Evolutionary conservation across 30 jellyfish, hydroid and myxozoan species (phyloP).

Genomic region (Sanderia malayensis): DNA sequence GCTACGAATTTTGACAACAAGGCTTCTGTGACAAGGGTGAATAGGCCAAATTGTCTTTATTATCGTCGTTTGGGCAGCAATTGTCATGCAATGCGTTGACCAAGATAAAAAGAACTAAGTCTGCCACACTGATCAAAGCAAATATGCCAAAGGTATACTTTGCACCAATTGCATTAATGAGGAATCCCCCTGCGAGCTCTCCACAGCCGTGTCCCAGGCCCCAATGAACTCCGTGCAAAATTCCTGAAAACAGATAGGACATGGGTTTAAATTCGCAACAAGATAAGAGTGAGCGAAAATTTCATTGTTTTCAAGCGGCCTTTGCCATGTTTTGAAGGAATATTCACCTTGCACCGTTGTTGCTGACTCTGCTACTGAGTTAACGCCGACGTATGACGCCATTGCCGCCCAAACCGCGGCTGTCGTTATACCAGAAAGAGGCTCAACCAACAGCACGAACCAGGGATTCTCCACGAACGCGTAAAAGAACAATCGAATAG

Average conservation of each 20-base stretch:
- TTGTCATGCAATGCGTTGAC: slow-evolving; percentile 52
- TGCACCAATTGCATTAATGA: slow-evolving; percentile 82
- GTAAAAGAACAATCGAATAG: slow-evolving; percentile 71
- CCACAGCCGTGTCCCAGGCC: slow-evolving; percentile 98
- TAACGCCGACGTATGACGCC: slow-evolving; percentile 91
- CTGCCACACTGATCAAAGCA: slow-evolving; percentile 58
- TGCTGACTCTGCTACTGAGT: slow-evolving; percentile 77
- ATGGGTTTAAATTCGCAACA: too few relatives aligned
- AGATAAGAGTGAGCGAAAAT: too few relatives aligned
- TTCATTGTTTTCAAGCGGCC: too few relatives aligned
- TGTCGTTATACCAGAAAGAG: slow-evolving; percentile 92
- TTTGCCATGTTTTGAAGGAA: too few relatives aligned
- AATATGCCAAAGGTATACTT: slow-evolving; percentile 64
- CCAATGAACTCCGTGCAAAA: slow-evolving; percentile 93
- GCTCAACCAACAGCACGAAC: slow-evolving; percentile 92
- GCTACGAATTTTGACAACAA: background rate
- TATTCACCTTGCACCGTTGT: slow-evolving; percentile 83
- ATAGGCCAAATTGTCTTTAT: slow-evolving; percentile 3
- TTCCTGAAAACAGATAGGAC: too few relatives aligned
- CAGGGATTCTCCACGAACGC: slow-evolving; percentile 89
- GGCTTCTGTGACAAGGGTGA: slow-evolving; percentile 4
- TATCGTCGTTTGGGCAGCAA: slow-evolving; percentile 51
- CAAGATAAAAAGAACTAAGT: slow-evolving; percentile 38
- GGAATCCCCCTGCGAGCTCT: slow-evolving; percentile 88
- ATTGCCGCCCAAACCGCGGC: slow-evolving; percentile 98